Conservation (phyloP, 37 sponge, comb jelly and placozoan genomes). For the Geodia barretti region DNA sequence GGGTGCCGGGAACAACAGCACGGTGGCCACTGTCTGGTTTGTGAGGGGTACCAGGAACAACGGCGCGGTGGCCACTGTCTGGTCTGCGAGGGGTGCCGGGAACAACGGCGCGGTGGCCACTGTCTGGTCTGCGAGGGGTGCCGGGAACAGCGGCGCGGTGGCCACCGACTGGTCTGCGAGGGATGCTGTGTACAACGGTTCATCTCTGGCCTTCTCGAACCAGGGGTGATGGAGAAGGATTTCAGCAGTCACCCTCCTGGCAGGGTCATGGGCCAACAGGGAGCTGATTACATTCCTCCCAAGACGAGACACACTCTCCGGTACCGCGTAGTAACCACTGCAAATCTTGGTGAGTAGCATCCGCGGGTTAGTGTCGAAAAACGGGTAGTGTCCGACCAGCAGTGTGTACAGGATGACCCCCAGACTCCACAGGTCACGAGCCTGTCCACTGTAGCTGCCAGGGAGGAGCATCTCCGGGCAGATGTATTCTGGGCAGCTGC, state of each 20-base stretch:
- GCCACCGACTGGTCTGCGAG: slow-evolving; percentile 44
- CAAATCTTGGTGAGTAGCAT: slow-evolving; percentile 70
- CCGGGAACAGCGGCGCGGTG: too few relatives aligned
- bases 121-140: too few relatives aligned
- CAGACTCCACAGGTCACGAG: slow-evolving; percentile 90
- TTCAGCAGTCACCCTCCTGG: slow-evolving; percentile 44
- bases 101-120: too few relatives aligned
- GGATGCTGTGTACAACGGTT: not conserved
- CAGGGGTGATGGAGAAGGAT: slow-evolving; percentile 80
- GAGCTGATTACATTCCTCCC: slow-evolving; percentile 65
- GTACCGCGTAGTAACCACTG: slow-evolving; percentile 65
- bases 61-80: too few relatives aligned
- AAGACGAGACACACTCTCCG: slow-evolving; percentile 57
- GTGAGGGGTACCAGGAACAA: too few relatives aligned
- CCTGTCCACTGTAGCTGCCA: slow-evolving; percentile 67
- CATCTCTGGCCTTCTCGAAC: slow-evolving; percentile 36
- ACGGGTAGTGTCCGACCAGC: slow-evolving; percentile 80
- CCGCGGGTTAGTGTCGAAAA: slow-evolving; percentile 79
- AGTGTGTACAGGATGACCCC: slow-evolving; percentile 88
- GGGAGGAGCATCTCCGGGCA: slow-evolving; percentile 84
- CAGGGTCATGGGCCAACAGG: slow-evolving; percentile 70
- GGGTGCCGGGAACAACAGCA: too few relatives aligned
- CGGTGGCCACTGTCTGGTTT: too few relatives aligned
- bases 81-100: too few relatives aligned
- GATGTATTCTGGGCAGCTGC: slow-evolving; percentile 89